Evolutionary conservation across 1,140 invertebrate genomes (phyloP).

Genomic region (Chlorops oryzae): DNA sequence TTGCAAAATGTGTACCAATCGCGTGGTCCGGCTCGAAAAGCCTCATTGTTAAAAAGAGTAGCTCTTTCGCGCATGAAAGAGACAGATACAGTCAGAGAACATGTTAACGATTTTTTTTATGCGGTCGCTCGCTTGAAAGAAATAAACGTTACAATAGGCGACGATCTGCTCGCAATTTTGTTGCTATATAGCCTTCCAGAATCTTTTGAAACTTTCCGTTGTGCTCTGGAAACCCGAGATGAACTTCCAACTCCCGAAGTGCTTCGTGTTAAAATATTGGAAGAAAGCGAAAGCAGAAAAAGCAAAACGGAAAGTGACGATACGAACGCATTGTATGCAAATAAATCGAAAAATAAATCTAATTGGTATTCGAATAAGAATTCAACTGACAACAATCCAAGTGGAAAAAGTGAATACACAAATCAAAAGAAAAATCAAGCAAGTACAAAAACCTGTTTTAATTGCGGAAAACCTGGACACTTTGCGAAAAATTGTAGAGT

Average conservation of each 20-base stretch:
- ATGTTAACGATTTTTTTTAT: conserved; percentile 25
- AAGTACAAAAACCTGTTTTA: too few relatives aligned
- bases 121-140: conserved; percentile 19
- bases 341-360: too few relatives aligned
- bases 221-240: conserved; percentile 26
- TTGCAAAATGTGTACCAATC: conserved; percentile 16
- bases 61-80: conserved; percentile 16
- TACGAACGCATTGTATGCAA: conserved; percentile 3
- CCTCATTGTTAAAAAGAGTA: conserved; percentile 20
- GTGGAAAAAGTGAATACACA: too few relatives aligned
- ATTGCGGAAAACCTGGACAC: conserved; percentile 1
- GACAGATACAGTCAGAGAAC: conserved; percentile 16
- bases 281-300: conserved; percentile 1
- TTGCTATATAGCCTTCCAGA: conserved; percentile 27
- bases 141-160: conserved; percentile 14
- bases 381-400: too few relatives aligned
- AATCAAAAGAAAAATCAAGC: too few relatives aligned
- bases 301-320: neutral
- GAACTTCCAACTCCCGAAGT: conserved; percentile 13
- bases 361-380: too few relatives aligned
- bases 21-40: conserved; percentile 24
- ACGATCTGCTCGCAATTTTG: conserved; percentile 24
- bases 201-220: conserved; percentile 28
- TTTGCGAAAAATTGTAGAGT: conserved; percentile 5
- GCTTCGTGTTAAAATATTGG: conserved; percentile 8